A percentile compares a stretch with the other conserved stretches of the same genome.
Conservation (phyloP, 2,113 vertebrate species). For the Leucopsar rothschildi region DNA sequence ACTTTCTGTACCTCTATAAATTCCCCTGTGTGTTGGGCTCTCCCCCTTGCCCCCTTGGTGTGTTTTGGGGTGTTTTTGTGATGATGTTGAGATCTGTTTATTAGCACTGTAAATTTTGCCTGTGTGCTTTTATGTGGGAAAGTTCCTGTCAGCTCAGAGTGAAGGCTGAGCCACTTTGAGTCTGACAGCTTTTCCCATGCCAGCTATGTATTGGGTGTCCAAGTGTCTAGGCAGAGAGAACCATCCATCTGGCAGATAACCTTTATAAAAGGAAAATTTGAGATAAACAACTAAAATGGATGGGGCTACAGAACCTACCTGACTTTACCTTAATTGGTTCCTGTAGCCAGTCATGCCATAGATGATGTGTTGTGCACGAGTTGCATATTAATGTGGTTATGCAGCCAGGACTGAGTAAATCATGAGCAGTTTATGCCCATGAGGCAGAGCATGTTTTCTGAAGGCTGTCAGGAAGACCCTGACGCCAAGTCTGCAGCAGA, state of each 20-base stretch:
- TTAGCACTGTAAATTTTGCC: background rate
- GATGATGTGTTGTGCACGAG: background rate
- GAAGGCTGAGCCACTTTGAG: background rate
- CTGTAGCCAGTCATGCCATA: background rate
- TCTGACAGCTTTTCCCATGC: background rate
- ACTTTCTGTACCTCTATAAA: background rate
- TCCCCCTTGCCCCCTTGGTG: background rate
- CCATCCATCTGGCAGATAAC: background rate
- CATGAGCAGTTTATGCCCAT: background rate
- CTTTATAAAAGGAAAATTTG: conserved; percentile 3
- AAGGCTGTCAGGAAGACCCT: background rate
- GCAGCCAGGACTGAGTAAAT: background rate
- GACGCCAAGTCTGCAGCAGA: background rate
- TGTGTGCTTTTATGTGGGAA: background rate
- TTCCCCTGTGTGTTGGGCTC: background rate
- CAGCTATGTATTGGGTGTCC: background rate
- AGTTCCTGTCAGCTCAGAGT: background rate
- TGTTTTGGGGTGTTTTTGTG: background rate
- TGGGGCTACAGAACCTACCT: background rate
- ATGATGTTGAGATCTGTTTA: background rate
- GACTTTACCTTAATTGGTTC: conserved; percentile 20
- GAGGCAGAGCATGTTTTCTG: conserved; percentile 7
- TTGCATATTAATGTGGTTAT: background rate
- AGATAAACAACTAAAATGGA: conserved; percentile 30
- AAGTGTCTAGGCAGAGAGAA: background rate